Conservation (phyloP, 2,113 vertebrate species). For the Mormyrus lacerda region DNA sequence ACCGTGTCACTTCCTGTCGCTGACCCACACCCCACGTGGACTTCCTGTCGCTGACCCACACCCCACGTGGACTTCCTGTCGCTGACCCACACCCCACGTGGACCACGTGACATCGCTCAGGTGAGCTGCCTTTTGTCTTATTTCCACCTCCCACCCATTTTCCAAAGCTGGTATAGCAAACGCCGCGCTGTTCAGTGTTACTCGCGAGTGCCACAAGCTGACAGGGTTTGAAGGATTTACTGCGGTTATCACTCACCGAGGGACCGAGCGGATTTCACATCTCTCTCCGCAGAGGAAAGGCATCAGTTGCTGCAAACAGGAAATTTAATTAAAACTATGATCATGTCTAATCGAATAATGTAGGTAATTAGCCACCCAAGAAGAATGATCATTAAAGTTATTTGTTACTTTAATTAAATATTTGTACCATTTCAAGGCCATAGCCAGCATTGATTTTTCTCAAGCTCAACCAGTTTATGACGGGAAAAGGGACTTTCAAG, state of each 20-base stretch:
- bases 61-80: background rate
- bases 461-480: background rate
- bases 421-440: background rate
- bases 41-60: background rate
- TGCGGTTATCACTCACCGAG: background rate
- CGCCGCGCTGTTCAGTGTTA: background rate
- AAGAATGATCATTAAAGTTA: background rate
- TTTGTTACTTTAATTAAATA: constrained; percentile 10
- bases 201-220: background rate
- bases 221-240: background rate
- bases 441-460: background rate
- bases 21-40: background rate
- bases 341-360: background rate
- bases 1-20: background rate
- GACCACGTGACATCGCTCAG: background rate
- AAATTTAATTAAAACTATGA: background rate
- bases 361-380: background rate
- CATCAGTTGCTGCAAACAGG: background rate
- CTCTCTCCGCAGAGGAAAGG: background rate
- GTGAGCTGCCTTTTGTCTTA: background rate
- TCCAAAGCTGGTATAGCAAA: background rate
- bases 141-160: background rate
- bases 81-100: background rate
- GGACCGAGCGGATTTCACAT: background rate
- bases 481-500: background rate